Evolutionary conservation across 2,113 vertebrate genomes (phyloP).

Genomic region (Caloenas nicobarica): DNA sequence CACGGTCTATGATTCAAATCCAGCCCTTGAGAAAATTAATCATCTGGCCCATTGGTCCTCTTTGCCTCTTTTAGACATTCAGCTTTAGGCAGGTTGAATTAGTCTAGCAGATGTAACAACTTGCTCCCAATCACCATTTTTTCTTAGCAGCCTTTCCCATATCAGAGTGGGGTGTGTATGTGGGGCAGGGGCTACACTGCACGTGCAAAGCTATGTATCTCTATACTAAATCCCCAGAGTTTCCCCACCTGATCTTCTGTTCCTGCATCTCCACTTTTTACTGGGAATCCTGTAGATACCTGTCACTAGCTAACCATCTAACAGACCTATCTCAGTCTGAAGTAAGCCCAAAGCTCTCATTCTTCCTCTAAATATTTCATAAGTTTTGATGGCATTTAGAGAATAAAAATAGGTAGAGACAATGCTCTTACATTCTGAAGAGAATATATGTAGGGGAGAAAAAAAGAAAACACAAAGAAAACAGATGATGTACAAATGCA

Average conservation of each 20-base stretch:
- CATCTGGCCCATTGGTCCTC: background rate
- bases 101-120: background rate
- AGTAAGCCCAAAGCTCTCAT: background rate
- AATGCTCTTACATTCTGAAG: background rate
- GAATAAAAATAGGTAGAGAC: background rate
- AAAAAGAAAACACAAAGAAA: background rate
- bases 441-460: background rate
- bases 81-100: background rate
- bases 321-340: background rate
- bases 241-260: background rate
- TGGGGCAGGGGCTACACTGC: background rate
- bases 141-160: background rate
- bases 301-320: background rate
- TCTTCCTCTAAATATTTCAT: background rate
- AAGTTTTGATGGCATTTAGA: background rate
- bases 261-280: background rate
- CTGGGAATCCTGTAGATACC: background rate
- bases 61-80: background rate
- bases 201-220: background rate
- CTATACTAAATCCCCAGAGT: rapidly evolving
- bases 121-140: background rate
- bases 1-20: background rate
- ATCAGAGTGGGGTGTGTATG: background rate
- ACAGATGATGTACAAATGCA: background rate
- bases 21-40: background rate